phyloP scores from a whole-genome alignment of 2,888 invertebrate genomes.

The Caenorhabditis uteleia region DNA sequence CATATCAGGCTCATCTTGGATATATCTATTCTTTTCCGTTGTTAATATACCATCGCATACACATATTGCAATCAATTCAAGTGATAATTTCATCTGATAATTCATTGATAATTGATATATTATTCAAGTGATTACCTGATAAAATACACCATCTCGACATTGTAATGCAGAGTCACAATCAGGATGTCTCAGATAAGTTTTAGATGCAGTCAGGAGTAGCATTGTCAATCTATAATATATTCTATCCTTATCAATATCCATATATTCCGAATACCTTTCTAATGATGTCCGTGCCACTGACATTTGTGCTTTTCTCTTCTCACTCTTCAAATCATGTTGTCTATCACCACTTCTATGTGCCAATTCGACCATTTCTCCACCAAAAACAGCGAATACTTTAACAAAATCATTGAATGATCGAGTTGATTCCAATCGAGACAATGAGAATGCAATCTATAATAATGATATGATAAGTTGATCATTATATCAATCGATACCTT shows the following conservation, averaged over 20 bases:
- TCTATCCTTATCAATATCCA: background rate
- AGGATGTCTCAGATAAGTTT: slow-evolving; percentile 92
- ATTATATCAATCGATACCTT: slow-evolving; percentile 77
- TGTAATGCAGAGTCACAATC: slow-evolving; percentile 90
- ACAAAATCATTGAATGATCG: slow-evolving; percentile 86
- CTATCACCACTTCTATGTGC: slow-evolving; percentile 87
- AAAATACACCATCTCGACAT: slow-evolving; percentile 96
- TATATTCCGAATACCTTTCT: slow-evolving; percentile 57
- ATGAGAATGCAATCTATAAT: slow-evolving; percentile 71
- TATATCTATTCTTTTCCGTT: slow-evolving; percentile 62
- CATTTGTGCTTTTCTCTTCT: slow-evolving; percentile 92
- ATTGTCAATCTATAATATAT: slow-evolving; percentile 77
- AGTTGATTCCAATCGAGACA: slow-evolving; percentile 73
- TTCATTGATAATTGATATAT: background rate
- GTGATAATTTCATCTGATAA: slow-evolving; percentile 84
- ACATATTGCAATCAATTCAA: slow-evolving; percentile 95
- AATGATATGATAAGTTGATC: background rate
- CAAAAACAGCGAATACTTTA: slow-evolving; percentile 96
- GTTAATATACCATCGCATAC: slow-evolving; percentile 89
- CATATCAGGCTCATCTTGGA: slow-evolving; percentile 55
- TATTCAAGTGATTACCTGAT: slow-evolving; percentile 70
- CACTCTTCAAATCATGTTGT: slow-evolving; percentile 79
- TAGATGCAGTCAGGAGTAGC: slow-evolving; percentile 94
- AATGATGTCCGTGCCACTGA: slow-evolving; percentile 88
- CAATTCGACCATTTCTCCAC: slow-evolving; percentile 96